Evolutionary conservation across 2,113 vertebrate genomes (phyloP).

Genomic region (Pomatostomus ruficeps): DNA sequence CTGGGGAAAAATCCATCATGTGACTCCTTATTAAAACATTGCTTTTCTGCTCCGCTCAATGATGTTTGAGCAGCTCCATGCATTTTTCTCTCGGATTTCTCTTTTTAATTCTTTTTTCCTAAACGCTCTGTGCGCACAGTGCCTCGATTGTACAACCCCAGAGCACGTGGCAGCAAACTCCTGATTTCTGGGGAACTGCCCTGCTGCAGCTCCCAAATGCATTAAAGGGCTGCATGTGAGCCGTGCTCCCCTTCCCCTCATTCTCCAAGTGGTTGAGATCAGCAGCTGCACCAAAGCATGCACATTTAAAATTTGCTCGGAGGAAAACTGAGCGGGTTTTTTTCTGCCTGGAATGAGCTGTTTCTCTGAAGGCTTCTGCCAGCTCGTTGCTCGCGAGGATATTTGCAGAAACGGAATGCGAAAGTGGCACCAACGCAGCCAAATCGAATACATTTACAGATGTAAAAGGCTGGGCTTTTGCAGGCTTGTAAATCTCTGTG

Average conservation of each 20-base stretch:
- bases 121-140: not conserved
- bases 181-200: not conserved
- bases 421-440: not conserved
- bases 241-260: not conserved
- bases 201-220: not conserved
- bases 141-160: not conserved
- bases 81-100: not conserved
- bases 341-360: not conserved
- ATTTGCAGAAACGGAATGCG: not conserved
- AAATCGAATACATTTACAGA: not conserved
- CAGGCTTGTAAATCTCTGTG: not conserved
- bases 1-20: not conserved
- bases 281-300: not conserved
- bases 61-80: not conserved
- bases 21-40: constrained; percentile 3
- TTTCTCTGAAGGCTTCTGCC: not conserved
- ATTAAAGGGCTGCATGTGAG: not conserved
- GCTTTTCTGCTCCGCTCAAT: not conserved
- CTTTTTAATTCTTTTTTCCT: not conserved
- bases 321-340: not conserved
- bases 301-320: not conserved
- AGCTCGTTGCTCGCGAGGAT: not conserved
- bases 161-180: not conserved
- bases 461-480: not conserved
- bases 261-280: not conserved